phyloP scores from a whole-genome alignment of 30 jellyfish, hydroid and myxozoan genomes.

The Aurelia sp. region DNA sequence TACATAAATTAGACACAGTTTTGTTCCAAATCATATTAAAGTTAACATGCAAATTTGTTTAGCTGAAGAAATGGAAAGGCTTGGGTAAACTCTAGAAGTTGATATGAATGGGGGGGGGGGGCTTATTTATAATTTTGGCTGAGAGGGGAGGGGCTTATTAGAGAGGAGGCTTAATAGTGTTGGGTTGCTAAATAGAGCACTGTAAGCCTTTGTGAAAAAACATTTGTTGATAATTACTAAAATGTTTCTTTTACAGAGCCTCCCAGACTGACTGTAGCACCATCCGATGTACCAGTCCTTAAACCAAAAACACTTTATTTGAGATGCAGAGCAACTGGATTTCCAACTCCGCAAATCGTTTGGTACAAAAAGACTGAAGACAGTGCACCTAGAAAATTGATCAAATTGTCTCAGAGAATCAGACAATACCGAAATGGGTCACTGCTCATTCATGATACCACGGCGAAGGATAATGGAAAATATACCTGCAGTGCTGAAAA shows the following conservation, averaged over 20 bases:
- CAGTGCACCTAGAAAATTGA: conserved; percentile 23
- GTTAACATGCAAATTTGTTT: too few species aligned
- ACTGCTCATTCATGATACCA: conserved; percentile 41
- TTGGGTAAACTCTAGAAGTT: too few species aligned
- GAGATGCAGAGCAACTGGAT: conserved; percentile 84
- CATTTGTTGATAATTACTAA: too few species aligned
- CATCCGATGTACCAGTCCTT: conserved; percentile 72
- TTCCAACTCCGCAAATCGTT: conserved; percentile 92
- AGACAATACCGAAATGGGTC: conserved; percentile 84
- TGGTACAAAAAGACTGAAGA: conserved; percentile 72
- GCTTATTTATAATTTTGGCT: too few species aligned
- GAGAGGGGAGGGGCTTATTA: too few species aligned
- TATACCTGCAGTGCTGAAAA: conserved; percentile 88
- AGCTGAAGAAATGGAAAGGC: too few species aligned
- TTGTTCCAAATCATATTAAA: too few species aligned
- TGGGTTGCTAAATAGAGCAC: too few species aligned
- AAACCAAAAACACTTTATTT: conserved; percentile 57
- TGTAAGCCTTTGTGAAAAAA: too few species aligned
- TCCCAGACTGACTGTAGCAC: conserved; percentile 43
- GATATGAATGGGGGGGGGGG: too few species aligned
- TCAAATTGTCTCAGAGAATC: conserved; percentile 56
- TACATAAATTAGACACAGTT: too few species aligned
- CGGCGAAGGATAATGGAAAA: conserved; percentile 81
- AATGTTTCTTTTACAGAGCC: conserved; percentile 28
- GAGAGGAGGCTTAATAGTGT: too few species aligned